These are phyloP conservation scores for Drosophila melanica DNA, from an alignment of 1,140 invertebrate species.

Conservation along the genomic window DNA sequence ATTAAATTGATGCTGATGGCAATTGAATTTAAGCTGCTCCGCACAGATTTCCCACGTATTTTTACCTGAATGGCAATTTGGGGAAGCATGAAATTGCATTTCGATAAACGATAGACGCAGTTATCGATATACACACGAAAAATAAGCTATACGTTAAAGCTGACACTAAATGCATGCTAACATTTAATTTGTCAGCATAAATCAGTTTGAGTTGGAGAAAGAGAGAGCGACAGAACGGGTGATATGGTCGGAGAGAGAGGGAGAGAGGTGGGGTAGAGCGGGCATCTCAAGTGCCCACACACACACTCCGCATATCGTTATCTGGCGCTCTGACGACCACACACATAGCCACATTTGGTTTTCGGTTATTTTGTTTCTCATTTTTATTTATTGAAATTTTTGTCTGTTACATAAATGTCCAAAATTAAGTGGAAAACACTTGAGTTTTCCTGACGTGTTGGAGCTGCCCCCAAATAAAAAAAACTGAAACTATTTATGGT, in stretches of 20 bases:
- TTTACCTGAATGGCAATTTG: constrained; percentile 52
- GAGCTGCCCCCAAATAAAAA: constrained; percentile 13
- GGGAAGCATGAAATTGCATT: constrained; percentile 57
- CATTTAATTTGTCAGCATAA: constrained; percentile 79
- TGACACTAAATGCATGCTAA: constrained; percentile 65
- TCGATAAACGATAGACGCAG: constrained; percentile 48
- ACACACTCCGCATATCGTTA: constrained; percentile 35
- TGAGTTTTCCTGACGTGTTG: constrained; percentile 32
- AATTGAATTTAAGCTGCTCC: constrained; percentile 79
- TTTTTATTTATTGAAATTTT: constrained; percentile 74
- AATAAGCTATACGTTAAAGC: constrained; percentile 10
- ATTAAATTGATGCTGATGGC: constrained; percentile 76
- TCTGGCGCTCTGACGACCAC: constrained; percentile 58
- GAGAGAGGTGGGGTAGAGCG: constrained; percentile 24
- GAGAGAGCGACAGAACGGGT: not conserved
- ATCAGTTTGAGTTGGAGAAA: constrained; percentile 29
- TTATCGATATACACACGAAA: constrained; percentile 23
- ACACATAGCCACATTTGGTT: constrained; percentile 36
- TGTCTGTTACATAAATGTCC: constrained; percentile 61
- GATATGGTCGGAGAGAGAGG: not conserved
- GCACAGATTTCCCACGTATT: constrained; percentile 60
- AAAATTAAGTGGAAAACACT: constrained; percentile 80
- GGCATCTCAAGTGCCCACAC: constrained; percentile 67
- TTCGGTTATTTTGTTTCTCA: constrained; percentile 14
- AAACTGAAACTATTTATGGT: not conserved